Conservation (phyloP, 2,888 invertebrate genomes). For the Xestia xanthographa region DNA sequence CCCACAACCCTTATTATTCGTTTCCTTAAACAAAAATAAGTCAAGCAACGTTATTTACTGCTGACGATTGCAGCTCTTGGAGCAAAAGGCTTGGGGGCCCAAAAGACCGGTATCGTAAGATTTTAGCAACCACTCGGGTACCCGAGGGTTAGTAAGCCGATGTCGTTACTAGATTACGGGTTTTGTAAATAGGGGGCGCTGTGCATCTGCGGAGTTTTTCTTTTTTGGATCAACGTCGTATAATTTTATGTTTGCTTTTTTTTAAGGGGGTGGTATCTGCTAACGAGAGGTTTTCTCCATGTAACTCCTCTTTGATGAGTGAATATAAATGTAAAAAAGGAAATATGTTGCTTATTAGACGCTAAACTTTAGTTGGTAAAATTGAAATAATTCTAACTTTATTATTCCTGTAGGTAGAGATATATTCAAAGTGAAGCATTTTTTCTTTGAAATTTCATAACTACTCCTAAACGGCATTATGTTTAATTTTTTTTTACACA, state of each 20-base stretch:
- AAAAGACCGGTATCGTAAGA: slow-evolving; percentile 73
- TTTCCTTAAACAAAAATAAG: slow-evolving; percentile 28
- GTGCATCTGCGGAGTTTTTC: slow-evolving; percentile 31
- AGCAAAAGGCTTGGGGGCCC: slow-evolving; percentile 55
- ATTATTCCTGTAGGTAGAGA: too few relatives aligned
- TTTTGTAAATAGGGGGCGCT: slow-evolving; percentile 41
- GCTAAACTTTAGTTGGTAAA: too few relatives aligned
- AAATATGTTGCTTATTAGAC: too few relatives aligned
- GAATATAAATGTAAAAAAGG: too few relatives aligned
- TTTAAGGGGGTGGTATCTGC: neutral
- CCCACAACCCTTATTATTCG: slow-evolving; percentile 21
- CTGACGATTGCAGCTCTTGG: slow-evolving; percentile 59
- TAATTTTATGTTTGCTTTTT: slow-evolving; percentile 27
- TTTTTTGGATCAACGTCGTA: slow-evolving; percentile 35
- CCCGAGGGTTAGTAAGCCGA: slow-evolving; percentile 70
- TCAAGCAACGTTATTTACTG: slow-evolving; percentile 36
- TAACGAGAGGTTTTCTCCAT: too few relatives aligned
- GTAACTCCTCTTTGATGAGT: too few relatives aligned
- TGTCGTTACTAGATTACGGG: slow-evolving; percentile 63
- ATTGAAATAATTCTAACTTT: too few relatives aligned
- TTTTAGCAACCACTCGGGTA: slow-evolving; percentile 73
- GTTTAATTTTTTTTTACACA: too few relatives aligned
- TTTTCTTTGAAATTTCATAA: too few relatives aligned
- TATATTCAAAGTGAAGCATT: too few relatives aligned
- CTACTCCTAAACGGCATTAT: too few relatives aligned